Conservation (phyloP, 2,797 vertebrate species). For the Lophura swinhoii region DNA sequence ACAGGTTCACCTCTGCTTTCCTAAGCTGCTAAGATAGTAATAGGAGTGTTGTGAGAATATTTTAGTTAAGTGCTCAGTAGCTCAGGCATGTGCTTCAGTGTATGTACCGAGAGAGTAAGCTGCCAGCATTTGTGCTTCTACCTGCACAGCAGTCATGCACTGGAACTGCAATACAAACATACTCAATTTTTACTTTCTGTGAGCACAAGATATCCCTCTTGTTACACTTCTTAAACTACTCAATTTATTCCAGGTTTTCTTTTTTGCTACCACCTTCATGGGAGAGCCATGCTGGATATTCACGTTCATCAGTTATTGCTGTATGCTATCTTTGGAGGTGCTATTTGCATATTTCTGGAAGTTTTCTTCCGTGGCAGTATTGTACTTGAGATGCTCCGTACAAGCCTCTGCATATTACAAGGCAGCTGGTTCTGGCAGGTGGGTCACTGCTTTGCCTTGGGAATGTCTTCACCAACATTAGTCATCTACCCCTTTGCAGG, state of each 20-base stretch:
- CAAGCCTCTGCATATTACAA: conserved; percentile 88
- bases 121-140: background rate
- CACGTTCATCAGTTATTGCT: conserved; percentile 91
- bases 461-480: background rate
- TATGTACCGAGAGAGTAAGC: background rate
- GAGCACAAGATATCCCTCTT: accelerated
- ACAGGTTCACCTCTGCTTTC: background rate
- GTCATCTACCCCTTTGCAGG: background rate
- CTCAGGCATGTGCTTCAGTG: background rate
- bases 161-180: background rate
- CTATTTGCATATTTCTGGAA: conserved; percentile 86
- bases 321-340: conserved; percentile 83
- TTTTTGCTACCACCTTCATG: conserved; percentile 93
- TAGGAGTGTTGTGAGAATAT: background rate
- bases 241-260: conserved; percentile 85
- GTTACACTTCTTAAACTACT: background rate
- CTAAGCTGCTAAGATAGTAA: background rate
- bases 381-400: conserved; percentile 89
- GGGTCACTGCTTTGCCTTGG: conserved; percentile 17
- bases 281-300: conserved; percentile 88
- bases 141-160: background rate
- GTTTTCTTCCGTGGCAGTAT: conserved; percentile 88
- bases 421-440: conserved; percentile 99
- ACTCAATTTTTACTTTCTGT: background rate
- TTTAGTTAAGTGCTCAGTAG: background rate